phyloP scores from a whole-genome alignment of 2,797 vertebrate species.

The Avahi laniger region DNA sequence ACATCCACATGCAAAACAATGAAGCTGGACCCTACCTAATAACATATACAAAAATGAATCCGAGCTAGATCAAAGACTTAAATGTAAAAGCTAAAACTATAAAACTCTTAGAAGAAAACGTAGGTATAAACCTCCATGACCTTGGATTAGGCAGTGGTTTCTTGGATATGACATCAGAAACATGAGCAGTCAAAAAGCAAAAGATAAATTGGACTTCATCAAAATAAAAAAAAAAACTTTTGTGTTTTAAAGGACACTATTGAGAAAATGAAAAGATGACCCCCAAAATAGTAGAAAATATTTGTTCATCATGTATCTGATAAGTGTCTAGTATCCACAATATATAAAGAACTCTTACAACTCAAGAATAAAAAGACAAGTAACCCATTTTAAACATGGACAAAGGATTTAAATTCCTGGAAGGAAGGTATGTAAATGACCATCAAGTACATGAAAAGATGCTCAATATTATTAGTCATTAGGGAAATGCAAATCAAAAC shows the following conservation, averaged over 20 bases:
- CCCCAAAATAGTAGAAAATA: neutral
- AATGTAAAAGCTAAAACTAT: neutral
- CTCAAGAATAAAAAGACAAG: neutral
- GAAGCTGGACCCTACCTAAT: too few relatives aligned
- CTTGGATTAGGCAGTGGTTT: neutral
- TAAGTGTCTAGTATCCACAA: too few relatives aligned
- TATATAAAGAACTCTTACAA: too few relatives aligned
- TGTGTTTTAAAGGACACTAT: neutral
- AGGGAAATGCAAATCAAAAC: constrained; percentile 1
- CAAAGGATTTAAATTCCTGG: neutral
- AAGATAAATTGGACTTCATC: neutral
- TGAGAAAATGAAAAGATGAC: neutral
- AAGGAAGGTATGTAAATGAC: neutral
- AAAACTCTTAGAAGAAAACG: neutral
- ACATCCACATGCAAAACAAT: too few relatives aligned
- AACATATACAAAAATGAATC: neutral
- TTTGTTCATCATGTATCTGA: too few relatives aligned
- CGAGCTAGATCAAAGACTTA: neutral
- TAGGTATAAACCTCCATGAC: neutral
- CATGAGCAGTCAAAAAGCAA: neutral
- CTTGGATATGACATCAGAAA: neutral
- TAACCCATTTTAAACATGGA: neutral
- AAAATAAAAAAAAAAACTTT: neutral
- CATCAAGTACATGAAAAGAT: neutral
- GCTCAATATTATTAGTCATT: neutral